Percentiles rank a stretch among this genome's conserved stretches.
Conservation (phyloP, 2,888 invertebrate species). For the Galeopsomyia nigrocyanea region DNA sequence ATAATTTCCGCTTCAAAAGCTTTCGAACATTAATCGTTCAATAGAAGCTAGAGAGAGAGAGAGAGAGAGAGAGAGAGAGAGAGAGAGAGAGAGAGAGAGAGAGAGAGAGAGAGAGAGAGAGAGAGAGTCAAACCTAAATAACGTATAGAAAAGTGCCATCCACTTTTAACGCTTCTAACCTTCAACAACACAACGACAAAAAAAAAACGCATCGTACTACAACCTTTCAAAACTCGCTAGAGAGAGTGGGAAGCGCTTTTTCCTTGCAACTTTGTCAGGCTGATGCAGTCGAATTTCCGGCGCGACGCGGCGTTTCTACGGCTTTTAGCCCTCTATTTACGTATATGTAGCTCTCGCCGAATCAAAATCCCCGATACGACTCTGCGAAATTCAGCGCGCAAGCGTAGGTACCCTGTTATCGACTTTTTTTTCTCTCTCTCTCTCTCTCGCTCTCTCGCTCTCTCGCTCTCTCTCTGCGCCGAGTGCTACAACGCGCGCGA, state of each 20-base stretch:
- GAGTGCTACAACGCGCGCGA: neutral
- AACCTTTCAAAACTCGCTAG: neutral
- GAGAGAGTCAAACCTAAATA: too few species aligned
- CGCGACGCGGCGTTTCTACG: conserved; percentile 37
- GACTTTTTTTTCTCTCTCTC: conserved; percentile 21
- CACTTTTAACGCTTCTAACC: too few species aligned
- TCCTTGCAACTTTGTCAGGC: conserved; percentile 29
- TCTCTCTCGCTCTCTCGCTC: conserved; percentile 5
- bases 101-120: too few species aligned
- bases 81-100: too few species aligned
- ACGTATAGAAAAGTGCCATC: too few species aligned
- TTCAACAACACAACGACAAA: neutral
- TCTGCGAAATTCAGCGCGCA: conserved; percentile 26
- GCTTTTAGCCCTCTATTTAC: conserved; percentile 46
- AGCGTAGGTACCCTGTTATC: conserved; percentile 22
- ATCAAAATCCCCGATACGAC: conserved; percentile 46
- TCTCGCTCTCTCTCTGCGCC: neutral
- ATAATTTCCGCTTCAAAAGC: too few species aligned
- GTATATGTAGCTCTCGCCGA: conserved; percentile 26
- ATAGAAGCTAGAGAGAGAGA: too few species aligned
- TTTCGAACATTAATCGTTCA: too few species aligned
- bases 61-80: too few species aligned
- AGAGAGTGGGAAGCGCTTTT: too few species aligned
- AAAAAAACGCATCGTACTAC: neutral
- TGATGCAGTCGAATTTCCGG: conserved; percentile 42